Evolutionary conservation across 2,797 vertebrate genomes (phyloP).

Genomic region (Schizothorax lantsangensis): DNA sequence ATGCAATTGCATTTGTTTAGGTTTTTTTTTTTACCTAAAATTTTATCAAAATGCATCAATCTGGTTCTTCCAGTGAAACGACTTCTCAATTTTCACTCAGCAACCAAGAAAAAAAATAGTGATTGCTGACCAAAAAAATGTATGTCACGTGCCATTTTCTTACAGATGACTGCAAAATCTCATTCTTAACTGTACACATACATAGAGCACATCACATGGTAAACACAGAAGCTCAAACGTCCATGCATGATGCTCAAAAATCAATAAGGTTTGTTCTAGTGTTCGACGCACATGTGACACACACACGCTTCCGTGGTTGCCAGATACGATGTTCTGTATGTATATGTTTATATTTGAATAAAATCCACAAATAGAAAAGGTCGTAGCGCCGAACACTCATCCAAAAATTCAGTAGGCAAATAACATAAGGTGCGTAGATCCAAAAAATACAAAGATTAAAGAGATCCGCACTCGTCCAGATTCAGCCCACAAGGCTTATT

Average conservation of each 20-base stretch:
- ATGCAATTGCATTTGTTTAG: background rate
- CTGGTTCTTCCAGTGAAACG: no score
- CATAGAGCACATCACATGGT: background rate
- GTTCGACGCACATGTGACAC: background rate
- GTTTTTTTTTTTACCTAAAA: no score
- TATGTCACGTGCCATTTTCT: background rate
- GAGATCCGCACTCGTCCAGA: no score
- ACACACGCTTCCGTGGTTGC: background rate
- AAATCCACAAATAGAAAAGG: no score
- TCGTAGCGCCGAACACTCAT: no score
- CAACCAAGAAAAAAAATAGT: background rate
- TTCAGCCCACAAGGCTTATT: no score
- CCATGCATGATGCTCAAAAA: background rate
- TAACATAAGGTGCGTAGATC: no score
- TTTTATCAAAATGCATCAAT: no score
- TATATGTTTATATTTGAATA: background rate
- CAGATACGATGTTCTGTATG: background rate
- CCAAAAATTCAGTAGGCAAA: no score
- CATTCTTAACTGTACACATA: background rate
- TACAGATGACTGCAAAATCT: background rate
- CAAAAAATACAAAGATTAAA: no score
- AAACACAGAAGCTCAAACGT: background rate
- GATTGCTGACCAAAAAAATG: background rate
- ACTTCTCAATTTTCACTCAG: background rate
- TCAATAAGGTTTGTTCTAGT: background rate